Evolutionary conservation across 1,140 invertebrate genomes (phyloP).

Genomic region (Drosophila sturtevanti): DNA sequence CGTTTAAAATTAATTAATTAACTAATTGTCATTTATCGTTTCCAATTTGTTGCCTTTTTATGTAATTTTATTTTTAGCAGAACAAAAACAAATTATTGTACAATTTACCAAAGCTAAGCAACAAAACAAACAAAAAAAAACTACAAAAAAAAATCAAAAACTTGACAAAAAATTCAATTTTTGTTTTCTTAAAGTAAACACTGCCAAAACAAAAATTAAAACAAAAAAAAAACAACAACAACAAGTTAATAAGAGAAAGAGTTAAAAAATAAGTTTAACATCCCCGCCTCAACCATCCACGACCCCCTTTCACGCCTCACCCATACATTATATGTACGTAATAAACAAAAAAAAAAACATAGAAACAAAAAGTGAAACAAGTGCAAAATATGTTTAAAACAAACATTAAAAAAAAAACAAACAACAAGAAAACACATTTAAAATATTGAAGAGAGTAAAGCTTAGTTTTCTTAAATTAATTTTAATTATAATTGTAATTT

Average conservation of each 20-base stretch:
- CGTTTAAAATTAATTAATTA: constrained; percentile 36
- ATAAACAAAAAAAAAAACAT: constrained; percentile 8
- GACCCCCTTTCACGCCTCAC: background rate
- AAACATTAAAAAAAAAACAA: constrained; percentile 35
- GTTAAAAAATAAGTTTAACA: constrained; percentile 25
- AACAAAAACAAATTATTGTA: constrained; percentile 55
- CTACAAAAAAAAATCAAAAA: constrained; percentile 30
- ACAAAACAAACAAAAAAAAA: constrained; percentile 28
- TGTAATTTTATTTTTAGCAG: constrained; percentile 24
- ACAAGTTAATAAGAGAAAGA: constrained; percentile 27
- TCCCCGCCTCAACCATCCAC: background rate
- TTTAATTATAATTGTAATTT: constrained; percentile 68
- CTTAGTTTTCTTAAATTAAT: constrained; percentile 64
- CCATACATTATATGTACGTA: background rate
- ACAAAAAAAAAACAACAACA: constrained; percentile 30
- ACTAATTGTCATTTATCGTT: constrained; percentile 42
- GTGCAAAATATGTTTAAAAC: constrained; percentile 82
- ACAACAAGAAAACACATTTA: constrained; percentile 45
- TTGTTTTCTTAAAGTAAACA: constrained; percentile 68
- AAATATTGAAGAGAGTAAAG: constrained; percentile 32
- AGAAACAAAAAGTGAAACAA: constrained; percentile 56
- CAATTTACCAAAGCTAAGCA: constrained; percentile 76
- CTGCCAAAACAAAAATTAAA: constrained; percentile 71
- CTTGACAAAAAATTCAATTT: constrained; percentile 37
- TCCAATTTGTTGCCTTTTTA: constrained; percentile 55